phyloP scores from a whole-genome alignment of 2,113 vertebrate species.

The Athene noctua region DNA sequence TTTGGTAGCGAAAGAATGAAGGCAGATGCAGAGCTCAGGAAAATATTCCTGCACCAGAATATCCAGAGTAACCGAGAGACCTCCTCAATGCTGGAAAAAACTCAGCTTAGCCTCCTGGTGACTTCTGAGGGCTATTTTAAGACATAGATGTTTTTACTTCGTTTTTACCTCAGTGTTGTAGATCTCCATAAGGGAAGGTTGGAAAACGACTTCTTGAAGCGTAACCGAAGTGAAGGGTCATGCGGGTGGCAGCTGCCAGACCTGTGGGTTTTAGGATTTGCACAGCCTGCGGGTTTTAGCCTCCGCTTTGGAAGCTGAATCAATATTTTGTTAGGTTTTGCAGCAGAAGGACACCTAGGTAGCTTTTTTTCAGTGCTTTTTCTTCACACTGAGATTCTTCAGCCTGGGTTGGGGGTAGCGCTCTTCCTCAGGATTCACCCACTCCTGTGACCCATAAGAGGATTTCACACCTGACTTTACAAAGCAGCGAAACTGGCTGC shows the following conservation, averaged over 20 bases:
- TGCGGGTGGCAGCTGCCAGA: neutral
- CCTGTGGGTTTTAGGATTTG: neutral
- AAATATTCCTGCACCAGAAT: neutral
- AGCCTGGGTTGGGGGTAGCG: neutral
- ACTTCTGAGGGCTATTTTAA: neutral
- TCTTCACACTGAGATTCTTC: neutral
- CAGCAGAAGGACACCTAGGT: neutral
- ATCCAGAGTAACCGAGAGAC: neutral
- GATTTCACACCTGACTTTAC: neutral
- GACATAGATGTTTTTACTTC: neutral
- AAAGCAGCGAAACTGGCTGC: neutral
- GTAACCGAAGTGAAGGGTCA: neutral
- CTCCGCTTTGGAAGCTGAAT: neutral
- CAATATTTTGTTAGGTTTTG: constrained; percentile 1
- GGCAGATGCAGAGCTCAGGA: neutral
- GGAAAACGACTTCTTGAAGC: neutral
- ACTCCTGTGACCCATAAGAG: neutral
- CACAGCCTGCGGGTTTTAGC: neutral
- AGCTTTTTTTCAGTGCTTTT: neutral
- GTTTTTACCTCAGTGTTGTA: neutral
- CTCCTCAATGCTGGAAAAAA: neutral
- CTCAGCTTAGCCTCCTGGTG: neutral
- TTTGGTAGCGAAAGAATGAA: neutral
- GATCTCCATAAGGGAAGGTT: neutral
- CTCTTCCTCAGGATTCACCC: neutral